Base-by-base conservation (phyloP, 2,888 invertebrate genomes). In the Eupsilia transversa region DNA sequence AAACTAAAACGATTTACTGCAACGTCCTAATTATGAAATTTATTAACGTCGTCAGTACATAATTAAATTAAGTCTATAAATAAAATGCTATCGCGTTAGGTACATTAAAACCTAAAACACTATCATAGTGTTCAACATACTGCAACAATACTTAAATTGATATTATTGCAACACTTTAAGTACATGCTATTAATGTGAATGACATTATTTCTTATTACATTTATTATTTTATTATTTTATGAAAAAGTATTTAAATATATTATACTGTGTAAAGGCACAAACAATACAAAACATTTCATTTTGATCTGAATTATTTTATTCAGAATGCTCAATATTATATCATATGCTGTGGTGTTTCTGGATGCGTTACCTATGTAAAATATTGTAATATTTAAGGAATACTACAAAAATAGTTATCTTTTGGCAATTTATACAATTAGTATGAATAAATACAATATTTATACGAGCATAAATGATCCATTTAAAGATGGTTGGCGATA, bases 321-420 rank as follows among this genome's bases (percentile, higher is more conserved):
- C 76, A 85, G 77, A 85, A 74, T 67, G 74, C 73, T 85, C 78
- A 77, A 87, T 86, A 74, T 76, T 83, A 64, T 77, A 76, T 79
- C 14, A 77, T 81, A 86, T 80, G 84, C 73, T 69, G 81, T 72
- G 80, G 83, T 85, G 84, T 89, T 76, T 79, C 77, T 79, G 84
- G 68, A 80, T 83, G 82, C 66, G 43, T 85, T 74, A 80, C 79
- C 38, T 88, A 84, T 82, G 89, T 89, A 88, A 89, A 90, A 87
- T 87, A 90, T 90, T 86, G 89, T 89, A 91, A 90, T 90, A 92
- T 89, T 93, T 89, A 93, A 94, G 91, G 90, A 91, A 92, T 93
- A 91, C 91, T 96, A 95, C 93, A 96, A 96, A 96, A 96, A 96
- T 96, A 96, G 93, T 94, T 94, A 93, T 94, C 93, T 94, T 95